Percentiles rank a stretch among this genome's conserved stretches.
phyloP scores from a whole-genome alignment of 2,797 vertebrate genomes.

The Pseudomugil gertrudae region DNA sequence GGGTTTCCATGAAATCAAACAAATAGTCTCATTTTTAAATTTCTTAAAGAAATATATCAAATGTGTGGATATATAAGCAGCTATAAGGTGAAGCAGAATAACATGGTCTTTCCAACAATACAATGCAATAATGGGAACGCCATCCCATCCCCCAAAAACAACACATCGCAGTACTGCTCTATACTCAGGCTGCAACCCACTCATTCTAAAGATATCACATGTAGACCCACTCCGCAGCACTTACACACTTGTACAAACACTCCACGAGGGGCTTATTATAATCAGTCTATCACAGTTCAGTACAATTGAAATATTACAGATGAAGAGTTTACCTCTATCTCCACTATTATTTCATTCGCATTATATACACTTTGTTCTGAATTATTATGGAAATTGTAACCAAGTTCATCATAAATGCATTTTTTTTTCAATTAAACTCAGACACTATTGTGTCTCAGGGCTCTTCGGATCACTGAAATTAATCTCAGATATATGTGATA shows the following conservation, averaged over 20 bases:
- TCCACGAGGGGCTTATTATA: constrained; percentile 52
- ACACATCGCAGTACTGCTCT: constrained; percentile 63
- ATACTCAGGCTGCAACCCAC: constrained; percentile 76
- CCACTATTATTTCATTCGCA: constrained; percentile 17
- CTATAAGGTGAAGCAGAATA: constrained; percentile 22
- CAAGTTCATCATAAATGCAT: too few species aligned
- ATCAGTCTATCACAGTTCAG: constrained; percentile 48
- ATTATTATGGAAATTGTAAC: too few species aligned
- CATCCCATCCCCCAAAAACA: constrained; percentile 69
- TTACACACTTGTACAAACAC: constrained; percentile 37
- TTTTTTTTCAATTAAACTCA: too few species aligned
- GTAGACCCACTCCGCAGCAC: constrained; percentile 65
- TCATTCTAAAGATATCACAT: constrained; percentile 85
- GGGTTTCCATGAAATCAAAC: neutral
- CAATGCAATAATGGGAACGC: constrained; percentile 52
- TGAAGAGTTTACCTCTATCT: constrained; percentile 28
- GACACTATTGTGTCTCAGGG: too few species aligned
- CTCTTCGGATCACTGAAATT: too few species aligned
- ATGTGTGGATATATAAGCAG: constrained; percentile 12
- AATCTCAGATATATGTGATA: too few species aligned
- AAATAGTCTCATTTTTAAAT: neutral
- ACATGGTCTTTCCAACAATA: constrained; percentile 49
- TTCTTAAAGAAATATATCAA: constrained; percentile 8
- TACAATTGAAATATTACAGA: constrained; percentile 53
- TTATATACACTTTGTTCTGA: neutral